phyloP scores from a whole-genome alignment of 2,113 vertebrate genomes.

The Xiphophorus couchianus region DNA sequence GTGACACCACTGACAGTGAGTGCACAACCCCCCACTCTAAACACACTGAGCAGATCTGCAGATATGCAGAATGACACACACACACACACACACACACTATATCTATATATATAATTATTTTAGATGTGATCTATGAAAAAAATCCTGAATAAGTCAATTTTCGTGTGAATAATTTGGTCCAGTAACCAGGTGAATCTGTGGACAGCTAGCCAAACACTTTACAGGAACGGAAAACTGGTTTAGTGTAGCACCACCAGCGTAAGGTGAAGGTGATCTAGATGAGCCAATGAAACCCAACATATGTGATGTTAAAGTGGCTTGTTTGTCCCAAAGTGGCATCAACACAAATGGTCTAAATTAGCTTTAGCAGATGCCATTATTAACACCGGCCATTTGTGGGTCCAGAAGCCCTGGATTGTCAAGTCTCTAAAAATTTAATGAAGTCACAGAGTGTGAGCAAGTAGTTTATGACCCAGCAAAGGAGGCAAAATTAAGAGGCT shows the following conservation, averaged over 20 bases:
- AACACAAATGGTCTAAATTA: background rate
- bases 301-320: background rate
- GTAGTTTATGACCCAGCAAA: conserved; percentile 5
- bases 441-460: background rate
- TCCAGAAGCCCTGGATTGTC: background rate
- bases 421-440: too few relatives aligned
- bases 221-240: too few relatives aligned
- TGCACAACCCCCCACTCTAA: background rate
- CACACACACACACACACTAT: background rate
- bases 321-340: background rate
- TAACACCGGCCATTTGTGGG: background rate
- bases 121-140: too few relatives aligned
- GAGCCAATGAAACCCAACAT: background rate
- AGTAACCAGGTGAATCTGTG: too few relatives aligned
- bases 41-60: conserved; percentile 7
- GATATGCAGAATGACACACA: background rate
- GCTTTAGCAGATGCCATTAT: background rate
- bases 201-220: too few relatives aligned
- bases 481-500: background rate
- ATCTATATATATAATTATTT: background rate
- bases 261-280: background rate
- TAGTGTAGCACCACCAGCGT: too few relatives aligned
- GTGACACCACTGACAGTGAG: conserved; percentile 36
- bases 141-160: too few relatives aligned
- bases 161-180: too few relatives aligned